Percentiles rank a stretch among this genome's conserved stretches.
phyloP scores from a whole-genome alignment of 2,888 invertebrate genomes.

The Exocentrus adspersus region DNA sequence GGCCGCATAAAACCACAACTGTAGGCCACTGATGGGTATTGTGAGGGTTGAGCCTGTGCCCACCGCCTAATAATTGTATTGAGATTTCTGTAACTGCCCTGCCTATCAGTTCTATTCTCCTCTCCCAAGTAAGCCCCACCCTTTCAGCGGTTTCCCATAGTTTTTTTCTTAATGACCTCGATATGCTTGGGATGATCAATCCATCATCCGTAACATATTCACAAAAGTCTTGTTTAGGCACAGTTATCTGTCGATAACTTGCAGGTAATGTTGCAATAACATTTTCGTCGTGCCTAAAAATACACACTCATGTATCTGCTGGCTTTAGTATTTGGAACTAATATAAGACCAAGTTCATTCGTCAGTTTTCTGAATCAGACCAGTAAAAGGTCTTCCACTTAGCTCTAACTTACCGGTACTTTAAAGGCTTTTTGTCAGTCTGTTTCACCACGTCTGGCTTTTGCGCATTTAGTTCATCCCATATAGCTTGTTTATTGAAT shows the following conservation, averaged over 20 bases:
- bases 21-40: constrained; percentile 90
- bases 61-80: constrained; percentile 84
- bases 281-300: constrained; percentile 86
- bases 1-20: constrained; percentile 78
- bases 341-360: no score
- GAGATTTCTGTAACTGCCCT: constrained; percentile 87
- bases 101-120: constrained; percentile 80
- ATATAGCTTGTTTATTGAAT: constrained; percentile 87
- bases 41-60: constrained; percentile 82
- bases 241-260: constrained; percentile 74
- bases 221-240: constrained; percentile 71
- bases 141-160: constrained; percentile 77
- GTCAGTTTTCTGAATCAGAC: no score
- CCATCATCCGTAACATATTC: constrained; percentile 86
- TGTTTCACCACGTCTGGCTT: constrained; percentile 72
- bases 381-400: no score
- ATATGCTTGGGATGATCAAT: constrained; percentile 80
- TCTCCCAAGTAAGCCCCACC: constrained; percentile 73
- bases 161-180: constrained; percentile 71
- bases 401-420: constrained; percentile 62
- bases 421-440: constrained; percentile 61
- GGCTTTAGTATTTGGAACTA: no score
- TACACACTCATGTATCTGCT: no score
- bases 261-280: constrained; percentile 75
- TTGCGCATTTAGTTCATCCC: constrained; percentile 74